phyloP scores from a whole-genome alignment of 2,797 vertebrate species.

The Xenentodon cancila region DNA sequence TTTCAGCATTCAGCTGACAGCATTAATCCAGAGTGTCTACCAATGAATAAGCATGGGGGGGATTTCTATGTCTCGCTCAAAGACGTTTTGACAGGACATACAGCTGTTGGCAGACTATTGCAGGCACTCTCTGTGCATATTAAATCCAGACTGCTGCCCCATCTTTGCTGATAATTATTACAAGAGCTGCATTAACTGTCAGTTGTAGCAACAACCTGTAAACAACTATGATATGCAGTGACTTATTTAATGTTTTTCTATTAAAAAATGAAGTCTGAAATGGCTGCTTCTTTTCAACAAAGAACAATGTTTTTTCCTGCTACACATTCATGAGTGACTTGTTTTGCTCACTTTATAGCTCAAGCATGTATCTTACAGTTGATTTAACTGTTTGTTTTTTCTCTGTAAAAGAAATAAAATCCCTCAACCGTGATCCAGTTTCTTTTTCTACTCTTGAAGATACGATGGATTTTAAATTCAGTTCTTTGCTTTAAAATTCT shows the following conservation, averaged over 20 bases:
- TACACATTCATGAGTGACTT: slow-evolving; percentile 9
- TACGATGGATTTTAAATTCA: slow-evolving; percentile 44
- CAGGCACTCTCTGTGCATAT: slow-evolving; percentile 22
- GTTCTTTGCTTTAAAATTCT: slow-evolving; percentile 36
- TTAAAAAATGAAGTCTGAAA: slow-evolving; percentile 12
- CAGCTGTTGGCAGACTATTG: slow-evolving; percentile 46
- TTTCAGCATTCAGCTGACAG: slow-evolving; percentile 37
- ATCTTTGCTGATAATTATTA: slow-evolving; percentile 34
- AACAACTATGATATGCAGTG: not conserved
- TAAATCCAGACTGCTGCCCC: slow-evolving; percentile 20
- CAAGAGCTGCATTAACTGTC: slow-evolving; percentile 33
- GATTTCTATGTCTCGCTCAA: slow-evolving; percentile 50
- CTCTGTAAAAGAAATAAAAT: slow-evolving; percentile 11
- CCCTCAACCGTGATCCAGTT: not conserved
- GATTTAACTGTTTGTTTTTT: slow-evolving; percentile 7
- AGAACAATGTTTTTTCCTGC: slow-evolving; percentile 12
- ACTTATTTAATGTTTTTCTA: not conserved
- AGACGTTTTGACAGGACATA: slow-evolving; percentile 60
- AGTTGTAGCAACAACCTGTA: slow-evolving; percentile 10
- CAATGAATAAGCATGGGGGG: slow-evolving; percentile 46
- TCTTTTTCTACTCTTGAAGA: slow-evolving; percentile 2
- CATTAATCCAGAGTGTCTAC: slow-evolving; percentile 53
- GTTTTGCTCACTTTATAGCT: not conserved
- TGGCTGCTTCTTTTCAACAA: slow-evolving; percentile 12
- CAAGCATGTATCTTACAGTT: not conserved